These are phyloP conservation scores for Scomber japonicus DNA, from an alignment of 2,113 vertebrate genomes.

Conservation along the genomic window DNA sequence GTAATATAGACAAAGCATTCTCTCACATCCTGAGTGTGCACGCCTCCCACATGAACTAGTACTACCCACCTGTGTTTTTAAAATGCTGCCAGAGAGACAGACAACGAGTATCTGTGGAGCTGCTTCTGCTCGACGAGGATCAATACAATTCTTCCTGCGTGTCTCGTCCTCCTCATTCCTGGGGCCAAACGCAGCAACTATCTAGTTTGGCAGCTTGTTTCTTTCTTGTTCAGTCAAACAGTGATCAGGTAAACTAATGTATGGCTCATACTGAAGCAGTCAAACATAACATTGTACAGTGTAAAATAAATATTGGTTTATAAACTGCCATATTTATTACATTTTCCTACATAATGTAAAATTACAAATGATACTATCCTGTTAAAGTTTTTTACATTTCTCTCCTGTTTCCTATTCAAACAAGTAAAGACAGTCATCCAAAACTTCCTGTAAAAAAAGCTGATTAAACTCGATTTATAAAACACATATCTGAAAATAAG, in stretches of 20 bases:
- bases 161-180: conserved; percentile 16
- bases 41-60: conserved; percentile 14
- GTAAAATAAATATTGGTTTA: too few relatives aligned
- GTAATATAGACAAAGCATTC: conserved; percentile 27
- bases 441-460: too few relatives aligned
- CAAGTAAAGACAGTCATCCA: too few relatives aligned
- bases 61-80: conserved; percentile 18
- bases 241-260: neutral
- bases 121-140: conserved; percentile 42
- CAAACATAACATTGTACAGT: conserved; percentile 8
- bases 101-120: conserved; percentile 24
- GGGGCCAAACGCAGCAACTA: neutral
- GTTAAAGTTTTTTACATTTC: too few relatives aligned
- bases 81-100: conserved; percentile 2
- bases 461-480: too few relatives aligned
- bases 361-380: too few relatives aligned
- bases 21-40: conserved; percentile 49
- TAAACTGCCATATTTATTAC: too few relatives aligned
- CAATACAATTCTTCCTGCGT: conserved; percentile 23
- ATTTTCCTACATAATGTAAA: too few relatives aligned
- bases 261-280: neutral
- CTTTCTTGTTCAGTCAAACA: conserved; percentile 3
- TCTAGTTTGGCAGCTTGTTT: neutral
- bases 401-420: too few relatives aligned
- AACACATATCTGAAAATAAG: too few relatives aligned